Base-by-base conservation (phyloP, 92 coral and sea anemone species). In the Desmophyllum pertusum region DNA sequence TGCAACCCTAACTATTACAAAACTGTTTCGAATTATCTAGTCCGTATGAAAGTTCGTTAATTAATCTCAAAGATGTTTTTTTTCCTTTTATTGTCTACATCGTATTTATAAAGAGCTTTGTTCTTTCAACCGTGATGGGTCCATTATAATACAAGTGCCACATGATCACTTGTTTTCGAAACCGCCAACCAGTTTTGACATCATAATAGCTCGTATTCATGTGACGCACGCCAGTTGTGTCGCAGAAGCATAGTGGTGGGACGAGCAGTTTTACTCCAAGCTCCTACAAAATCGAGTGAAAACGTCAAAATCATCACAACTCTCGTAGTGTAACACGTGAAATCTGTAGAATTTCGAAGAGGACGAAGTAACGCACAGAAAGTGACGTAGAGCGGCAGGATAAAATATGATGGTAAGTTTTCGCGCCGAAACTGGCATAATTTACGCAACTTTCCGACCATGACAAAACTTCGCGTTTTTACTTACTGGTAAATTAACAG, bases 111-210 rank as follows among this genome's bases (percentile, higher is more conserved):
- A 81, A 71, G 68, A 50, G 68, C 86, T 48, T 71, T 82, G 86
- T 72, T 57, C 67, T 46, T 17, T 82, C 70, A 59, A 82, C 78
- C 86, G 77, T 82, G 79, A 55, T 69, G 13, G 33, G 77, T 23
- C 70, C 70, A 71, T 82, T 71, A 82, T 45, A 36, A 82, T 71
- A 73, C 86, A 72, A 82, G 86, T 55, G 86, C 23, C 85, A 69
- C 73, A 67, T 67, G 73, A 67, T 37, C 73, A 67, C 27, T 67
- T 67, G 73, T 67, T 67, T 67, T 67, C 73, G 73, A 33, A 67
- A 67, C 45, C 42, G 42, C 19, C 52, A 21, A 77, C 55, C 39
- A 82, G 86, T 82, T 82, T 82, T 82, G 86, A 82, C 86, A 82
- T 82, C 86, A 82, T 82, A 82, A 82, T 82, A 82, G 61, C 45